phyloP scores from a whole-genome alignment of 2,113 vertebrate species.

The Rhabdornis inornatus region DNA sequence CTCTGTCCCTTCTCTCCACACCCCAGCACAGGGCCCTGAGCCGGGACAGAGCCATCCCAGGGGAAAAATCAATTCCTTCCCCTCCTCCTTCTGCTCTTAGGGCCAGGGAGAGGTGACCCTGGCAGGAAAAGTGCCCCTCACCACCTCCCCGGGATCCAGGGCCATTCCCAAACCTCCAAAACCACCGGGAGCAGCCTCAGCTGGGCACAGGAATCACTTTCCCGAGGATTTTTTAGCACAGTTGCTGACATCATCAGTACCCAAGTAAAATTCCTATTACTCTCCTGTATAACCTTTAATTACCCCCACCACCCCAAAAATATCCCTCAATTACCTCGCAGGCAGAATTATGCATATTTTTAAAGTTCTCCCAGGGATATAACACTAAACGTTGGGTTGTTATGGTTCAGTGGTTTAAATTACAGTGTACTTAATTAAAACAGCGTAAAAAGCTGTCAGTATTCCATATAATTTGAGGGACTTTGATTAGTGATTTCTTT shows the following conservation, averaged over 20 bases:
- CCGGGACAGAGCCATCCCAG: background rate
- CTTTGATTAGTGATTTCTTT: conserved; percentile 43
- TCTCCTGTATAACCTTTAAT: conserved; percentile 66
- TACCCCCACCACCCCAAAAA: conserved; percentile 66
- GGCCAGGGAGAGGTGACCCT: conserved; percentile 34
- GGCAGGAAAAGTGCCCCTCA: conserved; percentile 39
- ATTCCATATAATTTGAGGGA: conserved; percentile 47
- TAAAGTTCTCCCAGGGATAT: conserved; percentile 69
- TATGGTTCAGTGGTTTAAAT: conserved; percentile 68
- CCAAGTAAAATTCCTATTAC: conserved; percentile 48
- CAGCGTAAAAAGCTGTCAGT: conserved; percentile 64
- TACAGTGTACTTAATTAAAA: conserved; percentile 72
- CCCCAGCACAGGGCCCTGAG: background rate
- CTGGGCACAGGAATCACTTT: conserved; percentile 21
- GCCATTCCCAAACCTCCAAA: conserved; percentile 10
- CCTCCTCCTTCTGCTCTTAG: conserved; percentile 62
- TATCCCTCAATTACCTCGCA: conserved; percentile 61
- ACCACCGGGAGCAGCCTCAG: background rate
- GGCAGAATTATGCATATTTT: conserved; percentile 69
- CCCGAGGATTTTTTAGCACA: conserved; percentile 53
- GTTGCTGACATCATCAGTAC: conserved; percentile 43
- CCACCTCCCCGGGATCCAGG: background rate
- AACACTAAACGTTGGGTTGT: conserved; percentile 66
- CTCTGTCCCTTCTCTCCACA: background rate
- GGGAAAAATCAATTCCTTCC: conserved; percentile 72